Conservation (phyloP, 1,140 invertebrate genomes). For the Drosophila erecta region DNA sequence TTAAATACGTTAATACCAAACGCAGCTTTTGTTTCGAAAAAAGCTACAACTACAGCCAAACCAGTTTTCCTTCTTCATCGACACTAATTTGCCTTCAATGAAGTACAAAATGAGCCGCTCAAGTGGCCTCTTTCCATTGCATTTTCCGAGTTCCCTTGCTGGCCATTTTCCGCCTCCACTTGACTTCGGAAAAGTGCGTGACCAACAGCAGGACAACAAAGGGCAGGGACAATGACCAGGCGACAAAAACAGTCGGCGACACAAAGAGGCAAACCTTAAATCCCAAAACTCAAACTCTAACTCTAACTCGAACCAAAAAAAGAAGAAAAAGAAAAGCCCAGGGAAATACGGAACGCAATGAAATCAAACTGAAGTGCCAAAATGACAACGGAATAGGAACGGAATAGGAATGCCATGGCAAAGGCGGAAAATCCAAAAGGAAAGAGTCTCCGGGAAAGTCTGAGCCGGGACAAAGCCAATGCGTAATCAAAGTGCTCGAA, state of each 20-base stretch:
- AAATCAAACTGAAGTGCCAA: constrained; percentile 74
- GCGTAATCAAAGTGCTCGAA: constrained; percentile 76
- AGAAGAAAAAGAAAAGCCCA: constrained; percentile 5
- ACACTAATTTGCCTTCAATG: constrained; percentile 79
- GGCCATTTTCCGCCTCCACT: constrained; percentile 10
- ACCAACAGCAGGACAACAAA: constrained; percentile 39
- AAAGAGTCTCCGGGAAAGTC: constrained; percentile 24
- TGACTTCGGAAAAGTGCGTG: constrained; percentile 56
- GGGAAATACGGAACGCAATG: constrained; percentile 6
- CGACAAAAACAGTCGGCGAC: constrained; percentile 10
- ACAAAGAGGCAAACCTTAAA: constrained; percentile 19
- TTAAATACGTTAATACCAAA: not conserved
- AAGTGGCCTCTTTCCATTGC: constrained; percentile 26
- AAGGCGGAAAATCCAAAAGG: constrained; percentile 5
- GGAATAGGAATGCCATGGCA: constrained; percentile 46
- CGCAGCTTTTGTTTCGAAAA: not conserved
- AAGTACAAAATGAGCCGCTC: constrained; percentile 55
- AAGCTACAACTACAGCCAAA: constrained; percentile 1
- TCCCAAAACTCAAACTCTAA: constrained; percentile 14
- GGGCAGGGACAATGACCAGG: constrained; percentile 35
- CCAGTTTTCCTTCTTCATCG: constrained; percentile 45
- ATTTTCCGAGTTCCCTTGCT: not conserved
- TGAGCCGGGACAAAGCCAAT: constrained; percentile 54
- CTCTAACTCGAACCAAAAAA: not conserved
- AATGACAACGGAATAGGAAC: constrained; percentile 61